A percentile compares a stretch with the other conserved stretches of the same genome.
Evolutionary conservation across 2,797 vertebrate species (phyloP).

Genomic region (Meriones psammophilus): DNA sequence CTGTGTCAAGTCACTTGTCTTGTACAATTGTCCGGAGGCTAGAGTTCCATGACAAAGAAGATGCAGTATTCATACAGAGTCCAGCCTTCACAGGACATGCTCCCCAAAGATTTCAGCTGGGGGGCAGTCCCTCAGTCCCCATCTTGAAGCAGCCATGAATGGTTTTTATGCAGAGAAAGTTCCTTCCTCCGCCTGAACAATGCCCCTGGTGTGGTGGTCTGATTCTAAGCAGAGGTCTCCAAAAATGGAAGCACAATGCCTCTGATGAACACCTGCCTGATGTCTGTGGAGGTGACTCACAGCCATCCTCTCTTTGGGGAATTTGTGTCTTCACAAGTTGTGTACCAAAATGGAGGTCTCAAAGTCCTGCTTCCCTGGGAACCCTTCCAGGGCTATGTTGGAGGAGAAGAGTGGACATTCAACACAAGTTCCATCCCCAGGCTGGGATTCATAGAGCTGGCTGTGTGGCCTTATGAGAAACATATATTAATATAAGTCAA

Average conservation of each 20-base stretch:
- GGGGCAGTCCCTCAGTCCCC: background rate
- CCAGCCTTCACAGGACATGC: background rate
- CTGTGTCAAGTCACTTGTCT: background rate
- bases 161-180: background rate
- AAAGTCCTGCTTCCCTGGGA: background rate
- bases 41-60: background rate
- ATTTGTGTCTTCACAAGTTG: background rate
- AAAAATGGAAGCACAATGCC: background rate
- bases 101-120: background rate
- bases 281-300: fast-evolving
- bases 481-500: background rate
- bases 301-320: background rate
- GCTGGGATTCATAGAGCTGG: background rate
- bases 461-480: background rate
- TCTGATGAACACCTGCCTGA: background rate
- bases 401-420: fast-evolving
- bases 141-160: slow-evolving; percentile 13
- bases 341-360: background rate
- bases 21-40: background rate
- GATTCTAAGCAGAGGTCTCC: slow-evolving; percentile 29
- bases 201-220: background rate
- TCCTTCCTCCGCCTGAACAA: background rate
- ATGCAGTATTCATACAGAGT: background rate
- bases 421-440: background rate
- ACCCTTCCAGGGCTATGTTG: fast-evolving